Conservation (phyloP, 2,888 invertebrate species). For the Heliconius sara region DNA sequence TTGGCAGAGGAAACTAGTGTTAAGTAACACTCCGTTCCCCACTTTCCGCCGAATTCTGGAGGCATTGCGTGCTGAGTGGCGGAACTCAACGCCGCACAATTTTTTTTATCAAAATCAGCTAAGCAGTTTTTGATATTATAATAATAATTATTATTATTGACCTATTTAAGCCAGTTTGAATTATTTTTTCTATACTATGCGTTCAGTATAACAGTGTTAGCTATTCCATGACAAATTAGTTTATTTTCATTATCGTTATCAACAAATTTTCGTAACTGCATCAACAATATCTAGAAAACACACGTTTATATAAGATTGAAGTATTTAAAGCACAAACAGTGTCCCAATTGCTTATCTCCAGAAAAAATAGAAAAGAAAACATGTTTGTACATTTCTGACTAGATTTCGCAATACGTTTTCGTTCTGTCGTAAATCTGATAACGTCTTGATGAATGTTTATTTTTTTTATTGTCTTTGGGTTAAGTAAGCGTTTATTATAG, state of each 20-base stretch:
- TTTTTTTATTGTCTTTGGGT: conserved; percentile 2
- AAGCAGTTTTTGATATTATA: too few relatives aligned
- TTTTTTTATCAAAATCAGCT: too few relatives aligned
- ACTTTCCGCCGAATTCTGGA: too few relatives aligned
- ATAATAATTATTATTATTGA: too few relatives aligned
- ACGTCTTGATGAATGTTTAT: conserved; percentile 13
- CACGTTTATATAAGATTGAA: conserved; percentile 31
- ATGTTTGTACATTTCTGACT: conserved; percentile 12
- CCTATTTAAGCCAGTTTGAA: background rate
- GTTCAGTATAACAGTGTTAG: background rate
- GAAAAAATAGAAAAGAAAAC: conserved; percentile 42
- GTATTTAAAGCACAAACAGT: conserved; percentile 34
- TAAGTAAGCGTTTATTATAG: background rate
- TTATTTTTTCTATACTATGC: background rate
- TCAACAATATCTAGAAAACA: conserved; percentile 11
- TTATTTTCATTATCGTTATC: conserved; percentile 35
- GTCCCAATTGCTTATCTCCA: conserved; percentile 43
- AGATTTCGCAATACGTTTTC: conserved; percentile 32
- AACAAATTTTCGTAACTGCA: conserved; percentile 36
- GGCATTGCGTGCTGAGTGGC: too few relatives aligned
- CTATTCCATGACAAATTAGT: conserved; percentile 26
- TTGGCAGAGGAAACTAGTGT: too few relatives aligned
- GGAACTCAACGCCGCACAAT: too few relatives aligned
- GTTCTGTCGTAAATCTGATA: conserved; percentile 22
- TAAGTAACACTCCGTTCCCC: too few relatives aligned